Conservation (phyloP, 2,113 vertebrate species). For the Cervus canadensis region DNA sequence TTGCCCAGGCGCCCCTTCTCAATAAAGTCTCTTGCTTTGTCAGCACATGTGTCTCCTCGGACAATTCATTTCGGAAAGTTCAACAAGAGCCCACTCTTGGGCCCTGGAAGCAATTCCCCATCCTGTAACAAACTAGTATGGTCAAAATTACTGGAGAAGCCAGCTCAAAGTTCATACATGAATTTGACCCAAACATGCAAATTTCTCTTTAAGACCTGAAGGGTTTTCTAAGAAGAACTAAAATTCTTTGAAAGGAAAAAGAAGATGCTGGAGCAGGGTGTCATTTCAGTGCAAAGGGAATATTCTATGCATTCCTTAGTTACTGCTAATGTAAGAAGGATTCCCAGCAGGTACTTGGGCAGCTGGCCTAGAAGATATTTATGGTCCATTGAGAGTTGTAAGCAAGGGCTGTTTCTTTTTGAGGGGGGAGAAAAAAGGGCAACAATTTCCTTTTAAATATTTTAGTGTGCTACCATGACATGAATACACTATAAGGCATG, state of each 20-base stretch:
- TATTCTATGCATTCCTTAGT: constrained; percentile 44
- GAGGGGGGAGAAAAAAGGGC: background rate
- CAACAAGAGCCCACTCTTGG: background rate
- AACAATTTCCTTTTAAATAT: constrained; percentile 66
- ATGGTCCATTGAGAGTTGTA: constrained; percentile 50
- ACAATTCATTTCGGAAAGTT: background rate
- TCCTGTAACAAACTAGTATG: background rate
- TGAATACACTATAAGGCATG: constrained; percentile 48
- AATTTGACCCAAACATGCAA: background rate
- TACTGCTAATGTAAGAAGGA: constrained; percentile 3
- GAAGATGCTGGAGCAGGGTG: background rate
- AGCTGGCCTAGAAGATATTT: constrained; percentile 49
- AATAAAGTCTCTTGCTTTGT: background rate
- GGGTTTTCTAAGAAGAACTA: constrained; percentile 12
- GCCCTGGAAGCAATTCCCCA: background rate
- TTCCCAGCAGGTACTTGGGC: constrained; percentile 33
- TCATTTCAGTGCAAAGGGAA: constrained; percentile 37
- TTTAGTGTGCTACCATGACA: constrained; percentile 63
- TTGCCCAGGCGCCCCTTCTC: background rate
- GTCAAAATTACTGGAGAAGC: background rate
- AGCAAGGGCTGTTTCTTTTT: constrained; percentile 45
- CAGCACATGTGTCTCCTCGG: background rate
- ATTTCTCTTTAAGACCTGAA: background rate
- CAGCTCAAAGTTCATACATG: background rate
- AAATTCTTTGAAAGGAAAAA: background rate